phyloP scores from a whole-genome alignment of 2,888 invertebrate genomes.

The Iphiclides podalirius region DNA sequence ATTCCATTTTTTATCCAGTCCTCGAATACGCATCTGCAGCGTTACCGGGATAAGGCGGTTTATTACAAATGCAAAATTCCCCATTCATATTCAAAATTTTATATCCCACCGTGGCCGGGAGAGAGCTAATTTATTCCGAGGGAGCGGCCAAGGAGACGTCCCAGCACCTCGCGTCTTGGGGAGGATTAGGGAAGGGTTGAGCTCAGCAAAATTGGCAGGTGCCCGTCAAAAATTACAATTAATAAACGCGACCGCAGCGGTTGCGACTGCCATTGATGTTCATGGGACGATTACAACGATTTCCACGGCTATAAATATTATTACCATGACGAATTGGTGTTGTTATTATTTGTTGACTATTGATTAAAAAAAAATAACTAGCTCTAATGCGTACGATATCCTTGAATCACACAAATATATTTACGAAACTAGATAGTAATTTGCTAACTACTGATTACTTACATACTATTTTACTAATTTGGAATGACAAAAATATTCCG shows the following conservation, averaged over 20 bases:
- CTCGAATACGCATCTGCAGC: constrained; percentile 71
- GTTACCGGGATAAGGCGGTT: constrained; percentile 82
- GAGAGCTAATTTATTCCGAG: constrained; percentile 88
- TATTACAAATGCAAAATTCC: constrained; percentile 92
- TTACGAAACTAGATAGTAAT: too few species aligned
- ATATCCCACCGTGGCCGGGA: constrained; percentile 86
- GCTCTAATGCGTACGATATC: too few species aligned
- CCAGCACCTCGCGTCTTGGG: constrained; percentile 72
- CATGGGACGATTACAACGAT: constrained; percentile 14
- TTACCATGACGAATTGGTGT: constrained; percentile 5
- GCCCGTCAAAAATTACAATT: constrained; percentile 80
- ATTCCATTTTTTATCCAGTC: constrained; percentile 70
- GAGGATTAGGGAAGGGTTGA: constrained; percentile 77
- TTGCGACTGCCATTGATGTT: constrained; percentile 37
- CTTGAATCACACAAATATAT: too few species aligned
- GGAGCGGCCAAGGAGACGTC: constrained; percentile 71
- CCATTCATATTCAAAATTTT: constrained; percentile 95
- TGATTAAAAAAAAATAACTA: too few species aligned
- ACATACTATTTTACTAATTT: too few species aligned
- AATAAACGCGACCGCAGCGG: constrained; percentile 73
- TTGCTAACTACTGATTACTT: too few species aligned
- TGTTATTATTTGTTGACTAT: too few species aligned
- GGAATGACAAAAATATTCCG: too few species aligned
- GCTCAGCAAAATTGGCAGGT: constrained; percentile 75
- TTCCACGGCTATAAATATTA: constrained; percentile 7